Evolutionary conservation across 2,113 vertebrate genomes (phyloP).

Genomic region (Rhinoptilus africanus): DNA sequence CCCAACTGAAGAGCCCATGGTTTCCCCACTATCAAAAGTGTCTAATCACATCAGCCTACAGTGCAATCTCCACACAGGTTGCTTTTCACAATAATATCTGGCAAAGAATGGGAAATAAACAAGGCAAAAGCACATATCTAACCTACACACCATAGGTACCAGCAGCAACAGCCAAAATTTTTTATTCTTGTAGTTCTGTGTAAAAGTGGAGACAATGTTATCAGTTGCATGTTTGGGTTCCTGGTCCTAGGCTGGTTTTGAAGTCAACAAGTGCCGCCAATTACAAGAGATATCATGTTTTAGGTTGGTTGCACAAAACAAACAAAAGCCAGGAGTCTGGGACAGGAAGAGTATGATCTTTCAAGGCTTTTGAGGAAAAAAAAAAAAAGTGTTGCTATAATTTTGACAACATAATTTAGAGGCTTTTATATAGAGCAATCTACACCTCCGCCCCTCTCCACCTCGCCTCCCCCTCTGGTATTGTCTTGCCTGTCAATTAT

Average conservation of each 20-base stretch:
- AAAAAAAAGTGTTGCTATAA: slow-evolving; percentile 64
- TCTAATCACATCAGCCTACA: neutral
- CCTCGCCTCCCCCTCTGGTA: slow-evolving; percentile 64
- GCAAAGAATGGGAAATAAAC: neutral
- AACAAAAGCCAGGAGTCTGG: slow-evolving; percentile 58
- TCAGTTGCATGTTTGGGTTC: neutral
- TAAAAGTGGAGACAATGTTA: neutral
- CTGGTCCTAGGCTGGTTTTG: neutral
- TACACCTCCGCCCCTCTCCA: slow-evolving; percentile 70
- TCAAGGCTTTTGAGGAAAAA: slow-evolving; percentile 27
- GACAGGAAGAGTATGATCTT: slow-evolving; percentile 53
- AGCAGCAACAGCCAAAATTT: neutral
- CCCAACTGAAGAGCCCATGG: neutral
- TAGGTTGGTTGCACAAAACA: slow-evolving; percentile 61
- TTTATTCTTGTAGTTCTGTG: neutral
- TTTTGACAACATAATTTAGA: slow-evolving; percentile 78
- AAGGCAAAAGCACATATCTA: neutral
- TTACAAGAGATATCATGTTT: slow-evolving; percentile 35
- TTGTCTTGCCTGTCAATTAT: slow-evolving; percentile 75
- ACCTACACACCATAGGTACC: neutral
- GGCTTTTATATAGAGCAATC: slow-evolving; percentile 73
- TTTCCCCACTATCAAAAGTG: neutral
- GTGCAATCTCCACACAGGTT: neutral
- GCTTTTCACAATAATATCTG: neutral
- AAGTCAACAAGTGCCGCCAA: neutral